Conservation (phyloP, 2,888 invertebrate genomes). For the Thysanoteuthis rhombus region DNA sequence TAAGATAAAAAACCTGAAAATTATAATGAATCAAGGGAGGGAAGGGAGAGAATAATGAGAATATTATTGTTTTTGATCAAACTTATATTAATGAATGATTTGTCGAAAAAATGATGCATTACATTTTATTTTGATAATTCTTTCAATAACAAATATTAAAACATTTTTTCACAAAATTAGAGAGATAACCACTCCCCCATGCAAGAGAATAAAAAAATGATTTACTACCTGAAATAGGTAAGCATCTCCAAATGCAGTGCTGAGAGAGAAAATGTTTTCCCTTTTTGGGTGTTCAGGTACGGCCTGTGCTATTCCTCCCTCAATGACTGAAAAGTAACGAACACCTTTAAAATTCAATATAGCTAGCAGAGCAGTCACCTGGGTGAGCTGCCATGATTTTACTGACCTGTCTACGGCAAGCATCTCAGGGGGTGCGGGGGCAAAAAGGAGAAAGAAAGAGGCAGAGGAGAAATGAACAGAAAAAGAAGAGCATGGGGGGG, state of each 20-base stretch:
- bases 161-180: not conserved
- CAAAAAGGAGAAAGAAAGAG: not conserved
- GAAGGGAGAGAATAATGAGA: not conserved
- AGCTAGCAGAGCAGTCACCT: slow-evolving; percentile 16
- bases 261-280: slow-evolving; percentile 96
- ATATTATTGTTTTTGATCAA: not conserved
- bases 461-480: not conserved
- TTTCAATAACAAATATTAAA: not conserved
- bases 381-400: slow-evolving; percentile 14
- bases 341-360: slow-evolving; percentile 32
- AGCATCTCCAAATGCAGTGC: slow-evolving; percentile 97
- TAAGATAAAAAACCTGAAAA: too few relatives aligned
- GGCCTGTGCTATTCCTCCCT: slow-evolving; percentile 86
- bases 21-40: not conserved
- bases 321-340: slow-evolving; percentile 62
- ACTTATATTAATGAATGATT: not conserved
- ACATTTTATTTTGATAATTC: not conserved
- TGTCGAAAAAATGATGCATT: not conserved
- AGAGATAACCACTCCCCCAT: not conserved
- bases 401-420: not conserved
- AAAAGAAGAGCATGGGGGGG: not conserved
- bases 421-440: not conserved
- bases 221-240: slow-evolving; percentile 88
- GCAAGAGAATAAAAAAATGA: slow-evolving; percentile 21
- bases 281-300: slow-evolving; percentile 99